A percentile compares a stretch with the other conserved stretches of the same genome.
Conservation (phyloP, 2,888 invertebrate species). For the Liodrosophila aerea region DNA sequence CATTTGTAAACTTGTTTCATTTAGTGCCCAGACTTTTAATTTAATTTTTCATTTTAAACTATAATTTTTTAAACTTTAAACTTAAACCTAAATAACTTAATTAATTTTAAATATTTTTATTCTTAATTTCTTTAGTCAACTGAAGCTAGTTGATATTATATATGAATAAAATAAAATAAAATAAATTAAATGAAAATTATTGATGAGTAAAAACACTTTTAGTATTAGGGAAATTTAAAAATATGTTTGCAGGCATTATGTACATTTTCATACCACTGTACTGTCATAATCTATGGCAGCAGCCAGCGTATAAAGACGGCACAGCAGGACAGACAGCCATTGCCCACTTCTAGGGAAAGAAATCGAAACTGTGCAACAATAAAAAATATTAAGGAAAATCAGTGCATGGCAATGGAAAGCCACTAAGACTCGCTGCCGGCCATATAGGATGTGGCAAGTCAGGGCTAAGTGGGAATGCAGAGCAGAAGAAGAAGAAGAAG, state of each 20-base stretch:
- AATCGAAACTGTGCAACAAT: conserved; percentile 71
- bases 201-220: too few relatives aligned
- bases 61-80: too few relatives aligned
- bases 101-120: too few relatives aligned
- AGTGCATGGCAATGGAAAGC: conserved; percentile 47
- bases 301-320: conserved; percentile 26
- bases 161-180: too few relatives aligned
- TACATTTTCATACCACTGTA: conserved; percentile 42
- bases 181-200: too few relatives aligned
- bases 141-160: too few relatives aligned
- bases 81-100: too few relatives aligned
- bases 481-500: background rate
- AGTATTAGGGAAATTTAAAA: too few relatives aligned
- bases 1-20: background rate
- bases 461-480: conserved; percentile 3
- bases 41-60: too few relatives aligned
- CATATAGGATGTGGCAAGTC: conserved; percentile 27
- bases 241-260: too few relatives aligned
- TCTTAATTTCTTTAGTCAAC: too few relatives aligned
- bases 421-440: conserved; percentile 43
- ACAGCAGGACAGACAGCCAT: conserved; percentile 42
- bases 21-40: too few relatives aligned
- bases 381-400: conserved; percentile 59
- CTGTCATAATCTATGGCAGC: conserved; percentile 32
- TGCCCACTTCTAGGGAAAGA: conserved; percentile 74